These are phyloP conservation scores for Catharus fuscescens DNA, from an alignment of 2,113 vertebrate genomes.

Conservation along the genomic window DNA sequence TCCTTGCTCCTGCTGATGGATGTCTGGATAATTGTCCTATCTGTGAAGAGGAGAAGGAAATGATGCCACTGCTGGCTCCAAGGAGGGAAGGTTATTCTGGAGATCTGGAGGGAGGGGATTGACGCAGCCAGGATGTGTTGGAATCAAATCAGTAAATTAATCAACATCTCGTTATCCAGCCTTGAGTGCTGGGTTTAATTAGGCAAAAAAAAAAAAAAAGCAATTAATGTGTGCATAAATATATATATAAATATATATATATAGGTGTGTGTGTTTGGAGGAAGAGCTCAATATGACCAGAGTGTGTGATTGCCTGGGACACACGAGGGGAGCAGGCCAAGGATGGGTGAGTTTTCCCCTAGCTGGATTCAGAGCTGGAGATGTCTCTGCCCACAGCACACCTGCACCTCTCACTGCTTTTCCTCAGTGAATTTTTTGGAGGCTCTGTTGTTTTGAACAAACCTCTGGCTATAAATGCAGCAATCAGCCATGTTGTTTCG, in stretches of 20 bases:
- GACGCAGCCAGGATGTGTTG: neutral
- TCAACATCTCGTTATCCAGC: conserved; percentile 14
- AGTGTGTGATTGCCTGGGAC: neutral
- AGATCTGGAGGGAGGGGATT: conserved; percentile 50
- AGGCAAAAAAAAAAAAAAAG: neutral
- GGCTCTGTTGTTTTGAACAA: neutral
- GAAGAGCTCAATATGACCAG: neutral
- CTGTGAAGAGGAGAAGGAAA: neutral
- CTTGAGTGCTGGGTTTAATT: neutral
- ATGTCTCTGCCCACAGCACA: neutral
- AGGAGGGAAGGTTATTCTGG: neutral
- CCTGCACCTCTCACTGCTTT: neutral
- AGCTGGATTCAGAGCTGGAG: neutral
- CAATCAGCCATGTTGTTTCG: neutral
- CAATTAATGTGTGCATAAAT: neutral
- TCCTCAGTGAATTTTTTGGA: rapidly evolving
- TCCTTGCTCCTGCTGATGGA: neutral
- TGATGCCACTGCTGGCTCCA: neutral
- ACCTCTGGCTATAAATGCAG: neutral
- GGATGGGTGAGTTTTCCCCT: neutral
- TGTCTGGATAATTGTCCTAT: conserved; percentile 17
- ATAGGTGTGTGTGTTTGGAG: neutral
- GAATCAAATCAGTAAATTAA: conserved; percentile 52
- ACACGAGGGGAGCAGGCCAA: neutral
- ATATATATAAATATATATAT: neutral